Base-by-base conservation (phyloP, 2,888 invertebrate species). In the Protonemura montana region DNA sequence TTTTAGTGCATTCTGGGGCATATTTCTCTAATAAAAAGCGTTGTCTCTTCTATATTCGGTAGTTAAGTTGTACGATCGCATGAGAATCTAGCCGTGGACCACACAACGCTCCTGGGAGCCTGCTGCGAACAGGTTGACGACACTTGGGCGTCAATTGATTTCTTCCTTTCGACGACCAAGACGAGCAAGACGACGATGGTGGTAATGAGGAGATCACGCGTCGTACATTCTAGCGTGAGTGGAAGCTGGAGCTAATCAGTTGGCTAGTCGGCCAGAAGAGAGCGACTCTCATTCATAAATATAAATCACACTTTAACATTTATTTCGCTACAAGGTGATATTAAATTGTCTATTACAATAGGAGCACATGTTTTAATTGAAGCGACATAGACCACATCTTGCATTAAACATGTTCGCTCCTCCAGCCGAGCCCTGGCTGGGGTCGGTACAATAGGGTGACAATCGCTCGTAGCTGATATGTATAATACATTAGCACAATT, bases 111-210 rank as follows among this genome's bases (percentile, higher is more conserved):
- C 59, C 3, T 10, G 13, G 59, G 35, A 10, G 3, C 35, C 5
- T 10, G 59, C 59, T 59, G 59, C 16, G 78, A 28, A 27, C 78
- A 78, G 27, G 27, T 26, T 78, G 78, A 78, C 28, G 78, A 26
- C 78, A 78, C n/a, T n/a, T 25, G 78, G 78, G 78, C 28, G 28
- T 26, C 25, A 78, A 78, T 41, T 59, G 59, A 59, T 59, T 59
- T 13, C 59, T 3, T 59, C 59, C 59, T 59, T 21, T 21, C 59
- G 59, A 13, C 59, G 59, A 7, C 59, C n/a, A n/a, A n/a, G n/a
- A n/a, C n/a, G n/a, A n/a, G n/a, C n/a, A n/a, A n/a, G n/a, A n/a
- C n/a, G n/a, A n/a, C n/a, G 7, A 16, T 21, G 59, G 59, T 59
- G 59, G 59, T 59, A 59, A 59, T 59, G 59, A 59, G 59, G 1